Percentiles rank a stretch among this genome's conserved stretches.
These are phyloP conservation scores for Spicauda simplicius DNA, from an alignment of 2,888 invertebrate genomes.

Conservation along the genomic window DNA sequence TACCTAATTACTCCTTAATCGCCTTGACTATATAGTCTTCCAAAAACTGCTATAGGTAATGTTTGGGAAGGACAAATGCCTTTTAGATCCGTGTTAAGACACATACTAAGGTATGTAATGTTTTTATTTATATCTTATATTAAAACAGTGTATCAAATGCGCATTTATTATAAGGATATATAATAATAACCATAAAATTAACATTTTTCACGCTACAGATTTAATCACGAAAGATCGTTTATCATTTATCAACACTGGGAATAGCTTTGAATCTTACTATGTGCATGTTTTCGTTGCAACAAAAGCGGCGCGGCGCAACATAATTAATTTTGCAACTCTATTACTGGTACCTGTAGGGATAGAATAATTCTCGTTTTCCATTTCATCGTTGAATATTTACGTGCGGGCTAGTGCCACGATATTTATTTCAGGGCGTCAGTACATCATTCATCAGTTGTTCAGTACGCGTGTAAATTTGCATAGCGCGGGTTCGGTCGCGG, in stretches of 20 bases:
- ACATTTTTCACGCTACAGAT: conserved; percentile 29
- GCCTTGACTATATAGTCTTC: background rate
- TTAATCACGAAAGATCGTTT: conserved; percentile 22
- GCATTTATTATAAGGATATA: background rate
- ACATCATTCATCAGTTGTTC: conserved; percentile 75
- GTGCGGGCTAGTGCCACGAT: conserved; percentile 36
- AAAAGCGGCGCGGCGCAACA: conserved; percentile 29
- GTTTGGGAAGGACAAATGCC: background rate
- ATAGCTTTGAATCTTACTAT: conserved; percentile 22
- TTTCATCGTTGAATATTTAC: conserved; percentile 45
- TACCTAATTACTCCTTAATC: conserved; percentile 16
- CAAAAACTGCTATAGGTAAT: background rate
- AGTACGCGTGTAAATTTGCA: conserved; percentile 73
- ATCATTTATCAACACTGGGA: conserved; percentile 34
- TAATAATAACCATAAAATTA: conserved; percentile 5
- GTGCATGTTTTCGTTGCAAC: conserved; percentile 34
- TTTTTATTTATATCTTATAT: background rate
- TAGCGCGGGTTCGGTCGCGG: conserved; percentile 64
- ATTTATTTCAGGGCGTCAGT: conserved; percentile 53
- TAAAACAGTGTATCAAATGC: background rate
- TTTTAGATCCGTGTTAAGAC: background rate
- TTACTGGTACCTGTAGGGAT: conserved; percentile 20
- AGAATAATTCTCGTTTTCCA: conserved; percentile 37
- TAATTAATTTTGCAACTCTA: conserved; percentile 36
- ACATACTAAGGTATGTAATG: background rate